phyloP scores from a whole-genome alignment of 2,113 vertebrate genomes.

The Brienomyrus brachyistius region DNA sequence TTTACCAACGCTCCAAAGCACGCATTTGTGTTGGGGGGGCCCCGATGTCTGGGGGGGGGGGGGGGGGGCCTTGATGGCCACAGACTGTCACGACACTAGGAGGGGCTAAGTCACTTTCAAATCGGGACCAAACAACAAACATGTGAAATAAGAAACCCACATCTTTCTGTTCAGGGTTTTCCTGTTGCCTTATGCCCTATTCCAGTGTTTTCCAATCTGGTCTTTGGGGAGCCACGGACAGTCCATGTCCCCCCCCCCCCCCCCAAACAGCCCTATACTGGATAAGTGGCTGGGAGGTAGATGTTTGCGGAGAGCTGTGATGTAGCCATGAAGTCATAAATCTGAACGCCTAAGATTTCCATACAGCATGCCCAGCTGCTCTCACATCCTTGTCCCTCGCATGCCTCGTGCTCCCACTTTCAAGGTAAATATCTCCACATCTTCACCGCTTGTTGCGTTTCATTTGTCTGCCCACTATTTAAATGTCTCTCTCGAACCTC shows the following conservation, averaged over 20 bases:
- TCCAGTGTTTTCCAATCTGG: background rate
- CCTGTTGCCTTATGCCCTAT: background rate
- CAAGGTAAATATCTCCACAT: background rate
- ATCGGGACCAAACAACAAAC: background rate
- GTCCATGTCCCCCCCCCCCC: background rate
- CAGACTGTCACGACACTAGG: background rate
- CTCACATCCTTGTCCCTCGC: background rate
- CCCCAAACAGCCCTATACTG: background rate
- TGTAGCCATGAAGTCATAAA: background rate
- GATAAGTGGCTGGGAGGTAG: background rate
- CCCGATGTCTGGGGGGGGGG: background rate
- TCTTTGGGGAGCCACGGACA: background rate
- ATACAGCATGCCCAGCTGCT: background rate
- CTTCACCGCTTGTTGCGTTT: background rate
- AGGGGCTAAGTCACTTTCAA: background rate
- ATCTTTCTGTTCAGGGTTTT: background rate
- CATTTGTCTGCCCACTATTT: background rate
- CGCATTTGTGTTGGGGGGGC: background rate
- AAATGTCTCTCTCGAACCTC: background rate
- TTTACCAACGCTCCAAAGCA: background rate
- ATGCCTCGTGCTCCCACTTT: background rate
- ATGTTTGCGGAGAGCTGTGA: background rate
- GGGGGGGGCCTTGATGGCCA: no score
- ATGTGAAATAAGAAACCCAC: background rate
- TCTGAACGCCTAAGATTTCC: background rate